Percentiles rank a stretch among this genome's conserved stretches.
Evolutionary conservation across 2,113 vertebrate species (phyloP).

Genomic region (Oxygymnocypris stewartii): DNA sequence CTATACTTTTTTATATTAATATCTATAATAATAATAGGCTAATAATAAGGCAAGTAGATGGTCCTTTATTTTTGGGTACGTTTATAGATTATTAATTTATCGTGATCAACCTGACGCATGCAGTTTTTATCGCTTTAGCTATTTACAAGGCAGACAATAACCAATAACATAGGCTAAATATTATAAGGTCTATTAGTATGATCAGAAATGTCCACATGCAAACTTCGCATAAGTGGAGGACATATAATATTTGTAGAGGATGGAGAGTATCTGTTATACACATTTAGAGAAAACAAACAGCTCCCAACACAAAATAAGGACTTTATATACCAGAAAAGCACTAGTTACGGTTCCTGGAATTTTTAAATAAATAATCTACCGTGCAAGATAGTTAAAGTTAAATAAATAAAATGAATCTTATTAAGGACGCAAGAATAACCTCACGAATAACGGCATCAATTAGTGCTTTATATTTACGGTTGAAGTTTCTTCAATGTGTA

Average conservation of each 20-base stretch:
- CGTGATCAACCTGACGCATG: background rate
- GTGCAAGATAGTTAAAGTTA: background rate
- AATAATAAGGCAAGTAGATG: background rate
- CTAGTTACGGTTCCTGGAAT: background rate
- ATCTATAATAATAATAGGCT: background rate
- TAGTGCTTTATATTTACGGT: background rate
- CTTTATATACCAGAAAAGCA: background rate
- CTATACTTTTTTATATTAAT: background rate
- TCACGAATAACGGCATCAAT: background rate
- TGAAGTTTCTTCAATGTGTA: constrained; percentile 25
- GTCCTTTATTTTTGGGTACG: background rate
- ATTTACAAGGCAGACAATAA: background rate
- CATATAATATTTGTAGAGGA: background rate
- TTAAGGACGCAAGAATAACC: background rate
- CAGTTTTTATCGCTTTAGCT: background rate
- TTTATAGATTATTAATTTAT: background rate
- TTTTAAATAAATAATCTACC: background rate
- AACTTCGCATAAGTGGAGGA: background rate
- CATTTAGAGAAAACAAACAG: background rate
- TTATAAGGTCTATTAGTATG: background rate
- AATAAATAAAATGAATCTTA: background rate
- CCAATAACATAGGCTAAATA: background rate
- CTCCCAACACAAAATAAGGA: background rate
- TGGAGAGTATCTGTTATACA: background rate
- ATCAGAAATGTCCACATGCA: background rate